Conservation (phyloP, 2,888 invertebrate species). For the Mythimna lalbum region DNA sequence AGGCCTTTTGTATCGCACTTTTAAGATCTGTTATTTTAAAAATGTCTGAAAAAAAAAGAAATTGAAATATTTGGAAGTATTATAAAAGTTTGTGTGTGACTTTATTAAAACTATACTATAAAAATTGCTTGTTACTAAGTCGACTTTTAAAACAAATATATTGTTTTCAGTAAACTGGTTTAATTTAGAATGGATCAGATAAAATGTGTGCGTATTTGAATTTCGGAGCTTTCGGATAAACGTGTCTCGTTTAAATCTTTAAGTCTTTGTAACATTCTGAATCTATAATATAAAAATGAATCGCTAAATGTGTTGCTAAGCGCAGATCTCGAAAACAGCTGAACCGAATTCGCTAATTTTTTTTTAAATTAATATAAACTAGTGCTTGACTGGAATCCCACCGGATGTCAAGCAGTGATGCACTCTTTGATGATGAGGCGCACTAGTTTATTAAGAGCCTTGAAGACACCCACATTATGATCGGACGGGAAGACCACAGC, state of each 20-base stretch:
- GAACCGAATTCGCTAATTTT: too few species aligned
- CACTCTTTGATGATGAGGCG: too few species aligned
- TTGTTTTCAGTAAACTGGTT: constrained; percentile 24
- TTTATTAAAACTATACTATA: neutral
- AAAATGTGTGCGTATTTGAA: constrained; percentile 1
- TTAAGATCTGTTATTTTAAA: neutral
- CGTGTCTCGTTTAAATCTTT: neutral
- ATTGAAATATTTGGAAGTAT: neutral
- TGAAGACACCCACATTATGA: too few species aligned
- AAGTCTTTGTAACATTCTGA: constrained; percentile 13
- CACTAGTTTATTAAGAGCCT: too few species aligned
- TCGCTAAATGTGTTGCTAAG: too few species aligned
- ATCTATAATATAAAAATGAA: neutral
- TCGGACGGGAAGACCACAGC: too few species aligned
- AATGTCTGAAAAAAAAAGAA: neutral
- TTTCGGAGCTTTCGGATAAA: neutral
- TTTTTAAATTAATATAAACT: too few species aligned
- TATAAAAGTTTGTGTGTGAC: neutral
- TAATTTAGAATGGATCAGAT: constrained; percentile 12
- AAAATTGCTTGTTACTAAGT: neutral
- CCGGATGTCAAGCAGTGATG: too few species aligned
- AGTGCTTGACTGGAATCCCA: too few species aligned
- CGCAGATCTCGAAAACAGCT: too few species aligned
- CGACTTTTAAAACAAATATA: neutral
- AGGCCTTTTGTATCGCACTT: neutral